Percentiles rank a stretch among this genome's conserved stretches.
phyloP scores from a whole-genome alignment of 30 jellyfish, hydroid and myxozoan species.

The Kudoa iwatai region DNA sequence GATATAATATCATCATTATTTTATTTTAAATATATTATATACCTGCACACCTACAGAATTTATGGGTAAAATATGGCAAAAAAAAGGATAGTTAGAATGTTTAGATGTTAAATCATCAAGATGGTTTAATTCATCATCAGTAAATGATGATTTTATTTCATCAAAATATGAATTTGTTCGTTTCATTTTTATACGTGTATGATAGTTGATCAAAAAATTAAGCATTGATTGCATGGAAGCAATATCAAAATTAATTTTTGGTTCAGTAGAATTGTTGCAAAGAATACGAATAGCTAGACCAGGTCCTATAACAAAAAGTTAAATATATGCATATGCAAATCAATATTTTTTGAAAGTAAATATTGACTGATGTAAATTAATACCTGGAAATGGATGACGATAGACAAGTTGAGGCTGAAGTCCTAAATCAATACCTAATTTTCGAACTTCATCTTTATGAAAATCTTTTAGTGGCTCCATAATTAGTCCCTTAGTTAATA shows the following conservation, averaged over 20 bases:
- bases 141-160: no score
- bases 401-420: slow-evolving; percentile 28
- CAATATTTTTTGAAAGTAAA: no score
- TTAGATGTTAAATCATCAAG: no score
- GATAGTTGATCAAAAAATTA: slow-evolving; percentile 30
- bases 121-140: no score
- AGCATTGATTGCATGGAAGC: no score
- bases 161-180: no score
- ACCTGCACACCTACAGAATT: slow-evolving; percentile 93
- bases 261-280: no score
- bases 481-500: slow-evolving; percentile 27
- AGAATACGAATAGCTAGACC: slow-evolving; percentile 67
- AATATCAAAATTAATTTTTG: no score
- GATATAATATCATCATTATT: neutral
- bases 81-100: no score
- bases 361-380: no score
- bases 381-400: slow-evolving; percentile 91
- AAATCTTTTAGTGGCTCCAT: slow-evolving; percentile 72
- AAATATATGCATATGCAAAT: neutral
- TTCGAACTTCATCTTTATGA: slow-evolving; percentile 78
- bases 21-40: neutral
- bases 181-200: no score
- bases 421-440: slow-evolving; percentile 23
- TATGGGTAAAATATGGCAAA: slow-evolving; percentile 57
- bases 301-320: slow-evolving; percentile 12